A percentile compares a stretch with the other conserved stretches of the same genome.
These are phyloP conservation scores for Trachurus trachurus DNA, from an alignment of 2,797 vertebrate species.

Conservation along the genomic window DNA sequence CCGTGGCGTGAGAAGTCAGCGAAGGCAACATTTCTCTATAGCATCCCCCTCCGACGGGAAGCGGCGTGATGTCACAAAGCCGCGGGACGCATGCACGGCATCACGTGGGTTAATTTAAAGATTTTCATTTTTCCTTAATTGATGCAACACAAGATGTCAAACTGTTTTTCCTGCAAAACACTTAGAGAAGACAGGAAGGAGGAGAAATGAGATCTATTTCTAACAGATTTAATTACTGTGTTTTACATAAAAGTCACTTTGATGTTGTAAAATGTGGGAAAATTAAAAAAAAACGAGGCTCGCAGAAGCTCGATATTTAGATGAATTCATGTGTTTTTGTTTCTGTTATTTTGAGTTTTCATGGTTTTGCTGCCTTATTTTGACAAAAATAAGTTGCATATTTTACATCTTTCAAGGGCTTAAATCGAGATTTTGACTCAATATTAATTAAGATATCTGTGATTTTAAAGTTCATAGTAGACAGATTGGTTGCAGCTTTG, in stretches of 20 bases:
- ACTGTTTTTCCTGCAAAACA: no score
- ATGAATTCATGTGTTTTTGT: background rate
- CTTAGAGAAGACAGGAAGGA: background rate
- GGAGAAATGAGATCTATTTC: background rate
- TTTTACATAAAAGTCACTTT: background rate
- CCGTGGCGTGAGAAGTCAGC: constrained; percentile 64
- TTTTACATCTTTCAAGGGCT: no score
- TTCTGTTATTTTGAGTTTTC: background rate
- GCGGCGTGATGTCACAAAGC: constrained; percentile 16
- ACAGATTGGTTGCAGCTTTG: no score
- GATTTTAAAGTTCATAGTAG: no score
- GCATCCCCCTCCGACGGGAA: constrained; percentile 28
- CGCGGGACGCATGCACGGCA: background rate
- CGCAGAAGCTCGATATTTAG: background rate
- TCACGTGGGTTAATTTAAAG: background rate
- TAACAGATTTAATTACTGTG: background rate
- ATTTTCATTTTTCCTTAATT: background rate
- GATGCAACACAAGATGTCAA: background rate
- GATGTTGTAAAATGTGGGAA: background rate
- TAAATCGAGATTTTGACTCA: no score
- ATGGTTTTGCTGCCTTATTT: no score
- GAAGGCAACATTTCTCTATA: constrained; percentile 57
- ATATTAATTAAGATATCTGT: no score
- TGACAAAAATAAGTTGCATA: no score
- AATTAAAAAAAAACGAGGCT: background rate